These are phyloP conservation scores for Eurystomus glaucurus DNA, from an alignment of 2,797 vertebrate genomes.

Conservation along the genomic window DNA sequence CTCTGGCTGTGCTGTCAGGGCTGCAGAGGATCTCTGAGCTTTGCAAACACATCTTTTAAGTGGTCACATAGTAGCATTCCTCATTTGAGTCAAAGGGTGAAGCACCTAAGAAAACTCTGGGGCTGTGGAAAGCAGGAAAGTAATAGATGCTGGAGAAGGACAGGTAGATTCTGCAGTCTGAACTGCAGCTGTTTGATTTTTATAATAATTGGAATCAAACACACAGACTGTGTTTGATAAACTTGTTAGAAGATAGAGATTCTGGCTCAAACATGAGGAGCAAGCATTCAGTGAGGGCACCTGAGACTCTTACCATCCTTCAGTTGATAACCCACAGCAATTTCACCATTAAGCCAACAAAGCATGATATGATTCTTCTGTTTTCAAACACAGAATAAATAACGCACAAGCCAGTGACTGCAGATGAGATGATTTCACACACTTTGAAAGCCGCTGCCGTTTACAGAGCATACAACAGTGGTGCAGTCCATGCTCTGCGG, in stretches of 20 bases:
- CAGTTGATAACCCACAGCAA: background rate
- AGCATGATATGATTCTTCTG: background rate
- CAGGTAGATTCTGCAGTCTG: background rate
- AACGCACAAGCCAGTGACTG: accelerated
- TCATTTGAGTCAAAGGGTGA: background rate
- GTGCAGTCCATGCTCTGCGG: background rate
- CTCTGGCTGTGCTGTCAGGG: background rate
- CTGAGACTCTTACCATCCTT: background rate
- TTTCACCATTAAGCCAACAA: background rate
- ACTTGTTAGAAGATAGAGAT: background rate
- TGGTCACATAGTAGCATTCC: background rate
- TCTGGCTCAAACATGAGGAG: background rate
- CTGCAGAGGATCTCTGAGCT: background rate
- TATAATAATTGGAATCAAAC: background rate
- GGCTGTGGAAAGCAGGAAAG: background rate
- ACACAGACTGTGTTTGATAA: background rate
- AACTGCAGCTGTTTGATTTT: background rate
- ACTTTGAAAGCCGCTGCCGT: background rate
- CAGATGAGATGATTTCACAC: background rate
- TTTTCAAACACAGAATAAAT: background rate
- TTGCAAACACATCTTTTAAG: background rate
- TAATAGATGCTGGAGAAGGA: background rate
- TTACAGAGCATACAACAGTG: background rate
- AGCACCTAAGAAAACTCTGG: background rate
- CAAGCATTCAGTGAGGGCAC: background rate